Base-by-base conservation (phyloP, 2,888 invertebrate genomes). In the Agrotis exclamationis region DNA sequence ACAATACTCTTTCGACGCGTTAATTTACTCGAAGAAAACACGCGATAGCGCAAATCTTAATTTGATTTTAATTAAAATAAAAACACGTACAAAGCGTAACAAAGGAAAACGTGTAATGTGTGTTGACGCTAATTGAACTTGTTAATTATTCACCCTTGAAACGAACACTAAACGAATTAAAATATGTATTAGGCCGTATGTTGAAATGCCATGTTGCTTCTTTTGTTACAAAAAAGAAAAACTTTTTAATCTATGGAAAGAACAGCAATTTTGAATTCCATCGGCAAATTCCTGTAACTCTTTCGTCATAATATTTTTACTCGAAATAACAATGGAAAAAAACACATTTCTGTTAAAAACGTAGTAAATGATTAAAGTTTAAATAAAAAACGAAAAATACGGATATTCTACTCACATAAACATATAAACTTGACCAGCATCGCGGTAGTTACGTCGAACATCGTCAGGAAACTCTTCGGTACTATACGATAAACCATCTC, bases 371-470 rank as follows among this genome's bases (percentile, higher is more conserved):
- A 14, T 11, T 45, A 1, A 18, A 65, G 58, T 64, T 62, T 28
- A n/a, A 53, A 4, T 45, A 11, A 59, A 56, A 33, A 14, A 45
- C 13, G 28, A 58, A 74, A 69, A 71, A 78, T 70, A 57, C 70
- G 20, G 44, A 70, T 71, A 56, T 64, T 78, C 65, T 89, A 95
- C 96, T 96, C 82, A 96, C 96, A 89, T 91, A 96, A 91, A 94
- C 92, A 95, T 74, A 93, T 83, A 50, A 94, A 74, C 84, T 94
- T 95, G 85, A 83, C 85, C 87, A 92, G 69, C 88, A 87, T 90
- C 76, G 85, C 85, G 45, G 90, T 86, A 24, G 90, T 88, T 22
- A 89, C 82, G 82, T 91, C 86, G 86, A 89, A 86, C 85, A 89
- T 86, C 65, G 85, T 80, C 74, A 88, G 76, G 75, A 92, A 90